Evolutionary conservation across 1,140 invertebrate genomes (phyloP), one percentile per base, ranked within the genome.

Genomic region (Euglossa dilemma): DNA sequence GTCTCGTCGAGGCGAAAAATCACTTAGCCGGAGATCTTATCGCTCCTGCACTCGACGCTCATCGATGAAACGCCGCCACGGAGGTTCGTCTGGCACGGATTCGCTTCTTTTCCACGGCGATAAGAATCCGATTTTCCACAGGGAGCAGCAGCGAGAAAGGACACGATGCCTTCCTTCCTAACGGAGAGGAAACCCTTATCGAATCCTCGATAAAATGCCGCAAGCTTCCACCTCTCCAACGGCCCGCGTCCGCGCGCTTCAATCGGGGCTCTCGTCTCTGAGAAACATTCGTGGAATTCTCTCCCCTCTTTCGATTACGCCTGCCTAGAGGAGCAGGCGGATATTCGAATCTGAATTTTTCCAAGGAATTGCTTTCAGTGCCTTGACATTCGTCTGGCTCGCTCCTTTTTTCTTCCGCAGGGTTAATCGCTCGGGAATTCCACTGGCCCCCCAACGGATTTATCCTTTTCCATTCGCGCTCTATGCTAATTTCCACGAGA

Each of bases 21-120:
- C 87, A 89, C 87, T 89, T 88, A 89, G 88, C 77, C 80, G 57
- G 64, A 79, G 87, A 89, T 89, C 76, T 69, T 89, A 89, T 89
- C 87, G 57, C 28, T 47, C 20, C 47, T 64, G 56, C 74, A 80
- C 86, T 85, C 74, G 59, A 56, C 78, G 80, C 75, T 85, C 83
- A 73, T 88, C 83, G 86, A 78, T 70, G 83, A 82, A 85, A 78
- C 72, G 76, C 6, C 63, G 69, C 18, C 75, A 54, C 9, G 9
- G 18, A 50, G 59, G 63, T 56, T 25, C 69, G 74, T 74, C 85
- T 70, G 74, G 59, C 69, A 57, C 69, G 73, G 61, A 86, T 81
- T 88, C 87, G 86, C 78, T 52, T 61, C 84, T 84, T 75, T 75
- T 56, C 54, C 52, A 54, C 75, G 12, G 56, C 54, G 87, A 88